Percentiles rank a stretch among this genome's conserved stretches.
These are phyloP conservation scores for Zaprionus taronus DNA, from an alignment of 1,140 invertebrate genomes.

Conservation along the genomic window DNA sequence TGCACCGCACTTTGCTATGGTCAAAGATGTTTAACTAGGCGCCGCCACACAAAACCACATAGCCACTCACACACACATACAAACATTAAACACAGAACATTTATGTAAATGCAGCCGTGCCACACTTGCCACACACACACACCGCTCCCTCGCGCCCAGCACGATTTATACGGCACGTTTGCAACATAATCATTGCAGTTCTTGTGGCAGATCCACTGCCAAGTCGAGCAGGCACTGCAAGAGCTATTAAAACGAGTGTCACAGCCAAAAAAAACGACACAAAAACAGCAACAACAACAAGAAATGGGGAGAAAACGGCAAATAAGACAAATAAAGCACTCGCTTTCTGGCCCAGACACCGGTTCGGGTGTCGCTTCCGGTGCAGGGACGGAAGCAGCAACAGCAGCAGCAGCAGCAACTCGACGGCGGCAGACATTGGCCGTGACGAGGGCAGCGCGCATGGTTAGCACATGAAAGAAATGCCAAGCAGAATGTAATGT, in stretches of 20 bases:
- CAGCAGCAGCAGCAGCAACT: constrained; percentile 42
- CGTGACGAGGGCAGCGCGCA: constrained; percentile 34
- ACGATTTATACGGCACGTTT: constrained; percentile 54
- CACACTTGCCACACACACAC: background rate
- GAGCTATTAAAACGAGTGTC: constrained; percentile 70
- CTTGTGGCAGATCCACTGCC: constrained; percentile 46
- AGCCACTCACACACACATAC: background rate
- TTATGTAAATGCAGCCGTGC: constrained; percentile 41
- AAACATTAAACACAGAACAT: constrained; percentile 10
- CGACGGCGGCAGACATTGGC: constrained; percentile 18
- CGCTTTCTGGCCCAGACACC: constrained; percentile 22
- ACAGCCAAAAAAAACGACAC: constrained; percentile 56
- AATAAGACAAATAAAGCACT: constrained; percentile 28
- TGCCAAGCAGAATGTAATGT: constrained; percentile 41
- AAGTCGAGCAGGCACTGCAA: constrained; percentile 52
- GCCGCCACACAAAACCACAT: constrained; percentile 35
- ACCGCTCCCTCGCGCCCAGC: background rate
- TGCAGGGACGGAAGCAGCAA: constrained; percentile 36
- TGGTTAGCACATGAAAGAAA: constrained; percentile 68
- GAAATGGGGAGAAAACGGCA: constrained; percentile 9
- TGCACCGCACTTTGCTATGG: constrained; percentile 5
- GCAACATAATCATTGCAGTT: constrained; percentile 37
- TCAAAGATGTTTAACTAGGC: constrained; percentile 11
- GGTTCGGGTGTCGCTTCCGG: constrained; percentile 23
- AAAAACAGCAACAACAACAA: background rate